Base-by-base conservation (phyloP, 2,888 invertebrate species). In the Luffia ferchaultella region DNA sequence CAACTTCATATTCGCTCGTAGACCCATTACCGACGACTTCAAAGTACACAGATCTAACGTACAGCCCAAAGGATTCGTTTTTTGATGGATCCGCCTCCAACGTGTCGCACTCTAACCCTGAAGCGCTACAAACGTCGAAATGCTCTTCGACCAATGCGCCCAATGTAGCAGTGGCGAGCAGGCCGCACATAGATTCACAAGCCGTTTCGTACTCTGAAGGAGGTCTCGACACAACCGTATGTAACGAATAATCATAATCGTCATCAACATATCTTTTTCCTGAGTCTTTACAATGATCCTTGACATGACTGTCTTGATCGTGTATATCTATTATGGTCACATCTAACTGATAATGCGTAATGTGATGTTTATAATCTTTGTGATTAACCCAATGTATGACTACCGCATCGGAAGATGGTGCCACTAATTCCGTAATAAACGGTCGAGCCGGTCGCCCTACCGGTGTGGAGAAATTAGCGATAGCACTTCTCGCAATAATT, bases 401-500 rank as follows among this genome's bases (percentile, higher is more conserved):
- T 2, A 73, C 67, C 1, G 60, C 52, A 18, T 69, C 63, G 12
- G 69, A 62, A 5, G 65, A 65, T 17, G 60, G 59, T 3, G 83
- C 77, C 1, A 70, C 70, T 20, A 82, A 55, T 55, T 80, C 74
- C 15, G 62, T 57, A 18, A 83, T 70, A 54, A 82, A 82, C 1
- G 83, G 76, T 16, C 80, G 78, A 56, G 73, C 67, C 2, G 80
- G 82, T 58, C 66, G 70, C 12, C 76, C 79, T 1, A 76, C 65
- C 30, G 62, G 62, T 2, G 78, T 82, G 9, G 67, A 62, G 46
- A 83, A 79, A 45, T 75, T 72, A 1, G 65, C 58, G 41, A 79
- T 72, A 18, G 61, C 60, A 54, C 75, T 80, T 50, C 78, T 65
- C 7, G 68, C 64, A 16, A 79, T 49, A 16, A 49, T 20, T 2